Evolutionary conservation across 1,140 invertebrate species (phyloP).

Genomic region (Neodiprion fabricii): DNA sequence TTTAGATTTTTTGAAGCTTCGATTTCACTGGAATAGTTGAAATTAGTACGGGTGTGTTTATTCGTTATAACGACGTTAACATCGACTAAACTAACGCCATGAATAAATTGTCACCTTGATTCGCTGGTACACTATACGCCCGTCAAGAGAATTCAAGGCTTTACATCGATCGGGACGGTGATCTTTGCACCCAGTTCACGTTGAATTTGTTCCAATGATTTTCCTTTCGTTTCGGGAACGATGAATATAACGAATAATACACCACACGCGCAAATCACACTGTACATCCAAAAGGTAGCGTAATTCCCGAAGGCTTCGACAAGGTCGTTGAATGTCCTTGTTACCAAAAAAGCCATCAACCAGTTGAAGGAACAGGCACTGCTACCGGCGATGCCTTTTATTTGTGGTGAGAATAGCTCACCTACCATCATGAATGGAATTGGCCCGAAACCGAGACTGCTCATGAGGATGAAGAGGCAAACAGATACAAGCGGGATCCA

Average conservation of each 20-base stretch:
- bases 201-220: conserved; percentile 84
- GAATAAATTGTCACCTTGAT: no score
- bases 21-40: no score
- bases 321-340: conserved; percentile 76
- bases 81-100: no score
- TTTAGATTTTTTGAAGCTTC: no score
- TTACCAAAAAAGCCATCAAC: conserved; percentile 81
- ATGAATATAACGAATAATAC: conserved; percentile 76
- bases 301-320: conserved; percentile 64
- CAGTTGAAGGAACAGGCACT: conserved; percentile 80
- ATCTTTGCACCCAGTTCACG: conserved; percentile 58
- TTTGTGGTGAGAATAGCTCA: conserved; percentile 75
- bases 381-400: conserved; percentile 77
- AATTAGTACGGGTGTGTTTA: no score
- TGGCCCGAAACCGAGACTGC: conserved; percentile 79
- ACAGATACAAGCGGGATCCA: conserved; percentile 77
- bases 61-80: no score
- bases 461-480: conserved; percentile 78
- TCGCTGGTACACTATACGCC: no score
- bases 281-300: conserved; percentile 83
- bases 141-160: neutral
- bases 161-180: neutral
- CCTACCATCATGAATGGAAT: conserved; percentile 83
- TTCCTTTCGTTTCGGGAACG: conserved; percentile 93
- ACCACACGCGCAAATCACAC: conserved; percentile 72